Evolutionary conservation across 1,140 invertebrate species (phyloP).

Genomic region (Ceratosolen solmsi): DNA sequence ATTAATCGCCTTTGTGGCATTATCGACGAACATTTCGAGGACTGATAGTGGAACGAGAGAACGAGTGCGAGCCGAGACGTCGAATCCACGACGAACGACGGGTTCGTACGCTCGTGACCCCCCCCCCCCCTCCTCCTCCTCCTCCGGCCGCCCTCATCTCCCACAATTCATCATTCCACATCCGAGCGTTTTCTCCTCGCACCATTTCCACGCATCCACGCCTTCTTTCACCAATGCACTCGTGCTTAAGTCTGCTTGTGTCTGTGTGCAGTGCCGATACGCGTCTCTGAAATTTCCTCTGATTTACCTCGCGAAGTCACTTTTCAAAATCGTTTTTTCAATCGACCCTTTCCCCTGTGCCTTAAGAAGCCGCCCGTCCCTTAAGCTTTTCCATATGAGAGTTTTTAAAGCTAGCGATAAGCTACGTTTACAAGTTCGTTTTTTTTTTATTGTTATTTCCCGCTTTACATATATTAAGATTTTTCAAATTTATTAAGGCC

Average conservation of each 20-base stretch:
- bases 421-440: not conserved
- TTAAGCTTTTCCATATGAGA: not conserved
- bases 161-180: not conserved
- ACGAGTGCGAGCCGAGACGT: not conserved
- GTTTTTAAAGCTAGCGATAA: too few species aligned
- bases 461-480: too few species aligned
- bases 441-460: too few species aligned
- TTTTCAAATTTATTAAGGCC: too few species aligned
- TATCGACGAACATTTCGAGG: not conserved
- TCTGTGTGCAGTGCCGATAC: not conserved
- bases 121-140: too few species aligned
- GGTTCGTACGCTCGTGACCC: too few species aligned
- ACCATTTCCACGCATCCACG: not conserved
- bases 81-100: too few species aligned
- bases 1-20: slow-evolving; percentile 3
- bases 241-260: too few species aligned
- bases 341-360: not conserved
- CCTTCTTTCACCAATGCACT: too few species aligned
- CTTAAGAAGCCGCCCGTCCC: not conserved
- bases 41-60: not conserved
- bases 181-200: not conserved
- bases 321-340: not conserved
- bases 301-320: not conserved
- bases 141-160: not conserved
- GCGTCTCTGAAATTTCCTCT: not conserved